phyloP scores from a whole-genome alignment of 1,140 invertebrate genomes.

The Oedothorax gibbosus region DNA sequence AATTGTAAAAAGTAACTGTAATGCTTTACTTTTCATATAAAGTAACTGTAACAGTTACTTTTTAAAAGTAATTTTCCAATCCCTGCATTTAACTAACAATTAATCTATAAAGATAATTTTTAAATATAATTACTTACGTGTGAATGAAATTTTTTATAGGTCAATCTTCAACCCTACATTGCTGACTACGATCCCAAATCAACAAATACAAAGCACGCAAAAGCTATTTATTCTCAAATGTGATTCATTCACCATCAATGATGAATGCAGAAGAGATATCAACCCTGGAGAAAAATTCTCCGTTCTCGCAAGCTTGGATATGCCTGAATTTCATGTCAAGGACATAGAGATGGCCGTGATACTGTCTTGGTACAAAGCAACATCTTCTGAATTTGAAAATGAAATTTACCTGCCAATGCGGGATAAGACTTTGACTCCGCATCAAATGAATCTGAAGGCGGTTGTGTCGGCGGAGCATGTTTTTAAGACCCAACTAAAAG shows the following conservation, averaged over 20 bases:
- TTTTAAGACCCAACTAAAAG: background rate
- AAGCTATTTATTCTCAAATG: constrained; percentile 12
- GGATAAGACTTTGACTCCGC: constrained; percentile 1
- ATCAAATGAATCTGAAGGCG: constrained; percentile 6
- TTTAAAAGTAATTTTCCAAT: too few species aligned
- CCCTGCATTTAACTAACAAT: too few species aligned
- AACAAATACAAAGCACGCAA: background rate
- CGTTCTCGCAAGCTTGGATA: background rate
- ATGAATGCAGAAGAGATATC: background rate
- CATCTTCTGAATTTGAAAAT: constrained; percentile 11
- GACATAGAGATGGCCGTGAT: background rate
- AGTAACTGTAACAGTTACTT: too few species aligned
- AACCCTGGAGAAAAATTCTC: constrained; percentile 22
- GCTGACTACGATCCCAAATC: background rate
- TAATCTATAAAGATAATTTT: background rate
- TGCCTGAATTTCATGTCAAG: background rate
- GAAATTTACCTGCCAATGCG: constrained; percentile 9
- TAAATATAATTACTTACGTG: background rate
- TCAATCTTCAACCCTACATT: constrained; percentile 5
- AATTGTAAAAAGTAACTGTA: too few species aligned
- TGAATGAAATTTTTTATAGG: background rate
- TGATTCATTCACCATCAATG: background rate
- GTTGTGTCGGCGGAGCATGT: background rate
- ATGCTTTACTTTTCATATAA: too few species aligned
- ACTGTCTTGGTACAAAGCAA: constrained; percentile 14